Base-by-base conservation (phyloP, 2,888 invertebrate genomes). In the Melanostoma scalare region DNA sequence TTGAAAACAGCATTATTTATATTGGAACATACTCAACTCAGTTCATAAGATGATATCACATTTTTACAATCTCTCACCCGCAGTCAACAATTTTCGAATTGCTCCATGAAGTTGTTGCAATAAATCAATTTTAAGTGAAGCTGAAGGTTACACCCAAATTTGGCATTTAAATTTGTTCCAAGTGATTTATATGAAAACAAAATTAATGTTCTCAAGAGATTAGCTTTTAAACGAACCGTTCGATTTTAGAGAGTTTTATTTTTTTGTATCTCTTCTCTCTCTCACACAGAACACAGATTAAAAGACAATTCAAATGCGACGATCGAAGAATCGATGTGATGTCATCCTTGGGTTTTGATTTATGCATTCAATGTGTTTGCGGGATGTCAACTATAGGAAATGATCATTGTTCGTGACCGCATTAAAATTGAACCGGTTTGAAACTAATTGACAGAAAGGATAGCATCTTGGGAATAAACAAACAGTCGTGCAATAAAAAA, bases 81-180 rank as follows among this genome's bases (percentile, higher is more conserved):
- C 30, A 58, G 20, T 10, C n/a, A 46, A 46, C 30, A 38, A 36
- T 38, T 63, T 6, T 38, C 9, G 3, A 30, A 2, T 38, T n/a
- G 30, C 10, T 3, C 10, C 46, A n/a, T 38, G 6, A 48, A 63
- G n/a, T 50, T 50, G 50, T 40, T 63, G 67, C 52, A 46, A 77
- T 82, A 68, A 82, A 82, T 82, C 81, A 82, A 68, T 68, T 77
- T 72, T 53, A 20, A 20, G 20, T 20, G 20, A 20, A 46, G 33
- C 60, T 56, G 72, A 76, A 56, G 73, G 77, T 68, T 77, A 77
- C 68, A 77, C 77, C 77, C 81, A 82, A 82, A 82, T 82, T 73
- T 82, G 81, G 77, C 81, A 69, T 82, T 77, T 82, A 63, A 73
- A 73, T 77, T 55, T 50, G 67, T 44, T 60, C 20, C 9, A 68